Conservation (phyloP, 2,113 vertebrate genomes). For the Eclectus roratus region DNA sequence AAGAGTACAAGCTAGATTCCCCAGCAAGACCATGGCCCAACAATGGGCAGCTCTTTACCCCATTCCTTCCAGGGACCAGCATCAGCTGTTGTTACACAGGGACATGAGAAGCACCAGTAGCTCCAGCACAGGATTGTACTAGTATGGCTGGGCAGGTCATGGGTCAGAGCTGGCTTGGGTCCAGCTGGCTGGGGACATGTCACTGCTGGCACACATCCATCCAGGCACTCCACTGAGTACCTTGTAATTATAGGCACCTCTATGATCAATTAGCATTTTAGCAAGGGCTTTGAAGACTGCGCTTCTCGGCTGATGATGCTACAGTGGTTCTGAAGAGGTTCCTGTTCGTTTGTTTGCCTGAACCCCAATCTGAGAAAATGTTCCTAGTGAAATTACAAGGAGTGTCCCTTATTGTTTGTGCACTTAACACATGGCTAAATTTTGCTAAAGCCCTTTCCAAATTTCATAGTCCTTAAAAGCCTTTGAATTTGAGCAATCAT, state of each 20-base stretch:
- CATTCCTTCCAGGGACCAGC: background rate
- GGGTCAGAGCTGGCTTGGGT: background rate
- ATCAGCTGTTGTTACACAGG: background rate
- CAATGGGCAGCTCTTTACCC: fast-evolving
- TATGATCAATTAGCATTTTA: background rate
- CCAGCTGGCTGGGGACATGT: background rate
- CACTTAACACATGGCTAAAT: background rate
- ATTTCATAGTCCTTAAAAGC: background rate
- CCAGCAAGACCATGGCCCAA: background rate
- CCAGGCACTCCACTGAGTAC: background rate
- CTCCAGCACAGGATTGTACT: background rate
- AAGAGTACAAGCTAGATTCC: background rate
- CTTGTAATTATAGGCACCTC: background rate
- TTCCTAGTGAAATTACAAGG: background rate
- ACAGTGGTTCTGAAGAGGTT: background rate
- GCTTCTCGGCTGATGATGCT: background rate
- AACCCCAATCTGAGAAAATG: background rate
- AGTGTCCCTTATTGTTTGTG: background rate
- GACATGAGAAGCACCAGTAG: background rate
- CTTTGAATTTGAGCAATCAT: background rate
- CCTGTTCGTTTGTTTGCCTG: background rate
- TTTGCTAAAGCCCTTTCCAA: background rate
- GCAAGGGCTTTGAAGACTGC: background rate
- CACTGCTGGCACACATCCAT: background rate
- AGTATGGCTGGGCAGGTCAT: background rate